Percentiles rank a stretch among this genome's conserved stretches.
These are phyloP conservation scores for Drosophila atroscutellata DNA, from an alignment of 2,888 invertebrate genomes.

Conservation along the genomic window DNA sequence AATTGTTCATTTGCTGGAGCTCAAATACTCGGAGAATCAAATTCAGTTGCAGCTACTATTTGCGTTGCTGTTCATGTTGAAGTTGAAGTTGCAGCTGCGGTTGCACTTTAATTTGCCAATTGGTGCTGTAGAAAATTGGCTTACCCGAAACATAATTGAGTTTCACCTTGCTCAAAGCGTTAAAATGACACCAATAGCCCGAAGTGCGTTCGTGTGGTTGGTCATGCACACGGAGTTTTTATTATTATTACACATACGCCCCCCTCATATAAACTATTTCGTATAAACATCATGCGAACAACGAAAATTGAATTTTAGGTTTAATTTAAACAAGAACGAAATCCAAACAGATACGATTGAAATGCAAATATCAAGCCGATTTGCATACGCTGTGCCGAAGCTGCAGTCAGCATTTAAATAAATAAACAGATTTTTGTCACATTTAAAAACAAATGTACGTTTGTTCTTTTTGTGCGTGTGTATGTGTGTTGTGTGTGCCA, in stretches of 20 bases:
- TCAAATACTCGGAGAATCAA: conserved; percentile 31
- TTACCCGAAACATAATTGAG: conserved; percentile 60
- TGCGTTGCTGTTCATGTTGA: neutral
- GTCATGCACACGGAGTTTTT: neutral
- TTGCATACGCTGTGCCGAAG: conserved; percentile 31
- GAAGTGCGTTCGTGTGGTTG: neutral
- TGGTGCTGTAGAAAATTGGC: conserved; percentile 42
- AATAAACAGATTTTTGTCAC: conserved; percentile 57
- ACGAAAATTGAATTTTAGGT: conserved; percentile 36
- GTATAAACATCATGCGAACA: conserved; percentile 3
- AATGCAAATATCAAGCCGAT: conserved; percentile 17
- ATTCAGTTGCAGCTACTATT: conserved; percentile 31
- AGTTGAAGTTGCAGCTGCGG: conserved; percentile 12
- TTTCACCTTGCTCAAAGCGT: conserved; percentile 43
- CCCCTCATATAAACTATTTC: neutral
- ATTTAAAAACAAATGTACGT: conserved; percentile 14
- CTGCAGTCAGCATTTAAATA: conserved; percentile 29
- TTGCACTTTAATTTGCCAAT: conserved; percentile 48
- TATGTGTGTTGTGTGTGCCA: neutral
- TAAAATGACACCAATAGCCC: conserved; percentile 3
- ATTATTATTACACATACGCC: conserved; percentile 41
- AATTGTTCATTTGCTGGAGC: conserved; percentile 14
- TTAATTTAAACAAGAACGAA: conserved; percentile 12
- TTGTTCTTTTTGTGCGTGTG: neutral
- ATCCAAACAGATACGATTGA: conserved; percentile 35